Evolutionary conservation across 2,797 vertebrate species (phyloP), one percentile per base, ranked within the genome.

Genomic region (Schizothorax lantsangensis): DNA sequence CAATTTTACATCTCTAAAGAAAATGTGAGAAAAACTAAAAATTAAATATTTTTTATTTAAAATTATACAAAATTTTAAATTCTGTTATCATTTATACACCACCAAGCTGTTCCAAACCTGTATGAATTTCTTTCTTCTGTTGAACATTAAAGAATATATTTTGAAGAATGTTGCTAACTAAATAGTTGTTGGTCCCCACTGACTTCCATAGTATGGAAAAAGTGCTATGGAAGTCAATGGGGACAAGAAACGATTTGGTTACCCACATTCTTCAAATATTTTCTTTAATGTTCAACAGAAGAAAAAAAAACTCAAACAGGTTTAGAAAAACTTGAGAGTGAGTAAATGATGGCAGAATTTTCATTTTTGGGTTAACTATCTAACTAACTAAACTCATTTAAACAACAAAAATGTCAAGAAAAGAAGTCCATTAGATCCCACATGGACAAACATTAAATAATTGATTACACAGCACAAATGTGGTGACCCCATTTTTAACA

Each of bases 401-500:
- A 84, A 36, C 6, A 71, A 84, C n/a, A 84, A 84, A 75, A 30
- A 23, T 45, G 17, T 62, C 14, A 77, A n/a, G 23, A 72, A 80
- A 49, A 77, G 3, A 73, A 14, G 52, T 33, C 33, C 66, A 49
- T 69, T 74, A 59, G 57, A 66, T 79, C 49, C 86, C 64, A 2
- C 45, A 57, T 40, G 57, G 52, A 83, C 83, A 81, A 83, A 87
- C 57, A 47, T 81, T 93, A 86, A 93, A 93, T 92, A 88, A 93
- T 93, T 92, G 88, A 93, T 90, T 89, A 92, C 85, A 90, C 45
- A 89, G 78, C 83, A 85, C 62, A 90, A 75, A 81, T 6, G 17
- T 45, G 21, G 9, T 17, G 79, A 85, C 88, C 87, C 83, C 78
- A 71, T 84, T 91, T 87, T 86, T 86, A 91, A 75, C 84, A 89